phyloP scores from a whole-genome alignment of 2,888 invertebrate genomes.

The Helobdella robusta region DNA sequence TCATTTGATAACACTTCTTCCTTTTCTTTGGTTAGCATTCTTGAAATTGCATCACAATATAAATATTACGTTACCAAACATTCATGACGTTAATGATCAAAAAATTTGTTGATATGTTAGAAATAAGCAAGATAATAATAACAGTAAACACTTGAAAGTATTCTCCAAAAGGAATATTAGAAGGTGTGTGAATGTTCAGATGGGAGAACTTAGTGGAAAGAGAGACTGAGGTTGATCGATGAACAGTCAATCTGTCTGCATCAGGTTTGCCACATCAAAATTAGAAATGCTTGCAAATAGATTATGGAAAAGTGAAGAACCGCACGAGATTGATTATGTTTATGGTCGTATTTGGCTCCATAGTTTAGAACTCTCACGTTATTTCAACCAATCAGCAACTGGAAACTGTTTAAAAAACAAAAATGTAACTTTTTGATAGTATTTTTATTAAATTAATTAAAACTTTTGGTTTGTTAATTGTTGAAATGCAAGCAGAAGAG shows the following conservation, averaged over 20 bases:
- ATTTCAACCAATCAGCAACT: slow-evolving; percentile 9
- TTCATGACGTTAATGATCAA: slow-evolving; percentile 17
- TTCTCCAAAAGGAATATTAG: no score
- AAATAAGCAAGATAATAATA: no score
- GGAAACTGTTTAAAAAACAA: background rate
- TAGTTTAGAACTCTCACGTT: slow-evolving; percentile 16
- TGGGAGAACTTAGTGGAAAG: no score
- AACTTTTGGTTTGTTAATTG: no score
- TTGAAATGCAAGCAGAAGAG: no score
- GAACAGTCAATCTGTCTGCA: slow-evolving; percentile 3
- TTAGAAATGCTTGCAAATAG: slow-evolving; percentile 23
- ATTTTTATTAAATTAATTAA: no score
- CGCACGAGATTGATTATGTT: slow-evolving; percentile 22
- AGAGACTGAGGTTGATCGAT: background rate
- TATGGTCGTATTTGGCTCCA: slow-evolving; percentile 23
- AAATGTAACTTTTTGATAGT: no score
- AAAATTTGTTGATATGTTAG: no score
- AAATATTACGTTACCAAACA: slow-evolving; percentile 14
- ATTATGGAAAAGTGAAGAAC: slow-evolving; percentile 20
- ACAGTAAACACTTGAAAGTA: no score
- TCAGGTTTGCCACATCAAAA: slow-evolving; percentile 16
- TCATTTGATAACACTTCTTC: no score
- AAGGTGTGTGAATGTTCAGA: no score
- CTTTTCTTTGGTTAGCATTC: no score
- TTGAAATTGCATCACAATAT: slow-evolving; percentile 16